Conservation (phyloP, 2,888 invertebrate species). For the Tholera decimalis region DNA sequence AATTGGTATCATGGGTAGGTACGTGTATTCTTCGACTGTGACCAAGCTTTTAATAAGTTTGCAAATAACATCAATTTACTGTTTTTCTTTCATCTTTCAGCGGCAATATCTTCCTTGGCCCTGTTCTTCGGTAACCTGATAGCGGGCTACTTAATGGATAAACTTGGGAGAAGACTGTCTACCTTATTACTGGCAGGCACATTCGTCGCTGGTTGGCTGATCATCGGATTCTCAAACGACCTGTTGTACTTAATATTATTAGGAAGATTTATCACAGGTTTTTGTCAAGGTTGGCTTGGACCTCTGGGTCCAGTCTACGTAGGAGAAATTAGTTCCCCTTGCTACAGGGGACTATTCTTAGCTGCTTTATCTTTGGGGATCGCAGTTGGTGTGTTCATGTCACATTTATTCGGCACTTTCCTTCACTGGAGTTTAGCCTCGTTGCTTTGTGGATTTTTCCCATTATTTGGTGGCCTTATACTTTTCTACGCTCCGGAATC, state of each 20-base stretch:
- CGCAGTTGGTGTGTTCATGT: conserved; percentile 92
- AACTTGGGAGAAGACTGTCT: conserved; percentile 90
- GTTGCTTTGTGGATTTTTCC: conserved; percentile 89
- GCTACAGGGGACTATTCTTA: conserved; percentile 92
- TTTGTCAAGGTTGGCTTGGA: conserved; percentile 91
- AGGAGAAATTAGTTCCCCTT: conserved; percentile 92
- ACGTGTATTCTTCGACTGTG: conserved; percentile 69
- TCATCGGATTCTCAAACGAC: conserved; percentile 89
- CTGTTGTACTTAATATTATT: conserved; percentile 84
- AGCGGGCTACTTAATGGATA: conserved; percentile 92
- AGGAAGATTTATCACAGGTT: conserved; percentile 91
- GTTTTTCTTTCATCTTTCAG: conserved; percentile 80
- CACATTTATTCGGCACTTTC: conserved; percentile 93
- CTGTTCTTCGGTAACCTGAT: conserved; percentile 92
- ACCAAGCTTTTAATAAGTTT: background rate
- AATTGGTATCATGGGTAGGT: conserved; percentile 93
- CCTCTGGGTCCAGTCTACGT: conserved; percentile 91
- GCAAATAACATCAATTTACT: conserved; percentile 3
- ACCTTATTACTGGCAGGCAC: conserved; percentile 89
- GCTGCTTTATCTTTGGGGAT: conserved; percentile 92
- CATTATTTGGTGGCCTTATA: conserved; percentile 88
- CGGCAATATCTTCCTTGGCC: conserved; percentile 92
- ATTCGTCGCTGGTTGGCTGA: conserved; percentile 91
- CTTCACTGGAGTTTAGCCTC: conserved; percentile 92
- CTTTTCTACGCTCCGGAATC: conserved; percentile 93